A percentile compares a stretch with the other conserved stretches of the same genome.
These are phyloP conservation scores for Cyanoramphus novaezelandiae DNA, from an alignment of 2,113 vertebrate genomes.

Conservation along the genomic window DNA sequence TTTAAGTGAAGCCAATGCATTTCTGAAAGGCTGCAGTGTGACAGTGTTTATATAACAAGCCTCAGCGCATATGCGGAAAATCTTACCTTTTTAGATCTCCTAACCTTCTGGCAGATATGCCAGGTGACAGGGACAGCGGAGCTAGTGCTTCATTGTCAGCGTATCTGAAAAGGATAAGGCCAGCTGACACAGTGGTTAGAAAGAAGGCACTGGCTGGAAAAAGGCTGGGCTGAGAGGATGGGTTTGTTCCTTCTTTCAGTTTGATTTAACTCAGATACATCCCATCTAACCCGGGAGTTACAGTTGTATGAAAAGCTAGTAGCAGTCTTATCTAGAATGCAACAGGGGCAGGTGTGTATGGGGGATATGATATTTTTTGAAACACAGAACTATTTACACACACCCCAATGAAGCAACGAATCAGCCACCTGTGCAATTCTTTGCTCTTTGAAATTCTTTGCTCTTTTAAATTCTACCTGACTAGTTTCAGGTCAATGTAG, in stretches of 20 bases:
- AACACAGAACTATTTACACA: background rate
- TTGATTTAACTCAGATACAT: background rate
- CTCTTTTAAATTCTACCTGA: background rate
- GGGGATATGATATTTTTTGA: background rate
- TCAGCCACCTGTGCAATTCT: background rate
- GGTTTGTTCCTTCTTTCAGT: background rate
- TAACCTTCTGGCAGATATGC: background rate
- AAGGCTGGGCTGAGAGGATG: background rate
- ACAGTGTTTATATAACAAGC: background rate
- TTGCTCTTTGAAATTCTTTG: background rate
- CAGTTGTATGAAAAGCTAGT: background rate
- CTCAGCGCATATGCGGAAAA: background rate
- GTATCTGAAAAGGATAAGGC: background rate
- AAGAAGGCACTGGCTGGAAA: background rate
- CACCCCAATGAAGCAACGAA: background rate
- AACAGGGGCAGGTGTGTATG: background rate
- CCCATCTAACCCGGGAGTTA: background rate
- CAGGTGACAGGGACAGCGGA: background rate
- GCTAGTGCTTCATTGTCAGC: background rate
- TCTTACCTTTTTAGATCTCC: background rate
- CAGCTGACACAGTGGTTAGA: background rate
- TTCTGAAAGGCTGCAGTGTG: background rate
- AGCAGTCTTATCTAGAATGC: background rate
- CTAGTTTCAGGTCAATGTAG: constrained; percentile 12
- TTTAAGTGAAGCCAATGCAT: background rate